A percentile compares a stretch with the other conserved stretches of the same genome.
These are phyloP conservation scores for Elgonia sp. DNA, from an alignment of 2,888 invertebrate genomes.

Conservation along the genomic window DNA sequence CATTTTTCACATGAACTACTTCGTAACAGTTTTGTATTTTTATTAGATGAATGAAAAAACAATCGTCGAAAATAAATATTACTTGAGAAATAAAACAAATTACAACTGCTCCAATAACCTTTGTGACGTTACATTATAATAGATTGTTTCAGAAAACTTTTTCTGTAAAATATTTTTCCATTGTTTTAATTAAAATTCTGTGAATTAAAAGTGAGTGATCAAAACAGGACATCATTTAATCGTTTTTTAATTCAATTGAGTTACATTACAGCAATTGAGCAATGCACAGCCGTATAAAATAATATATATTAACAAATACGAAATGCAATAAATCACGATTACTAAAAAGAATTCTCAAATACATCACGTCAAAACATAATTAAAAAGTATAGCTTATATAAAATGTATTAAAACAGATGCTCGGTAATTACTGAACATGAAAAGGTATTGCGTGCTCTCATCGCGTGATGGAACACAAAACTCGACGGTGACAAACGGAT, in stretches of 20 bases:
- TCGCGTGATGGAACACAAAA: conserved; percentile 52
- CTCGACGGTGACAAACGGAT: conserved; percentile 46
- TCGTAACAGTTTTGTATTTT: neutral
- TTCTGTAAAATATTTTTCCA: neutral
- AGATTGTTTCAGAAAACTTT: too few species aligned
- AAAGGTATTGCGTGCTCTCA: conserved; percentile 44
- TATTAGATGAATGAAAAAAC: conserved; percentile 3
- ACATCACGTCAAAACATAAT: conserved; percentile 19
- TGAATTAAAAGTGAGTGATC: neutral
- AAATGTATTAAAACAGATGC: conserved; percentile 49
- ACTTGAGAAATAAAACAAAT: conserved; percentile 6
- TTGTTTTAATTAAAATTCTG: neutral
- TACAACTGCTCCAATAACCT: neutral
- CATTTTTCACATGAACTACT: neutral
- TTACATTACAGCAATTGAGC: neutral
- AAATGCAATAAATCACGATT: conserved; percentile 1
- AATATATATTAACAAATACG: too few species aligned
- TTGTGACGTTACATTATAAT: too few species aligned
- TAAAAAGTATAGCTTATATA: conserved; percentile 35
- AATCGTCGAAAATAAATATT: conserved; percentile 5
- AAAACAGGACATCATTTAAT: neutral
- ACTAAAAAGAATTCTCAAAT: neutral
- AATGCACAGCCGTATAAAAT: neutral
- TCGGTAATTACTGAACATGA: conserved; percentile 41
- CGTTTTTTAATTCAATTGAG: neutral